These are phyloP conservation scores for Phallusia fumigata DNA, from an alignment of 23 tunicate genomes.

Conservation along the genomic window DNA sequence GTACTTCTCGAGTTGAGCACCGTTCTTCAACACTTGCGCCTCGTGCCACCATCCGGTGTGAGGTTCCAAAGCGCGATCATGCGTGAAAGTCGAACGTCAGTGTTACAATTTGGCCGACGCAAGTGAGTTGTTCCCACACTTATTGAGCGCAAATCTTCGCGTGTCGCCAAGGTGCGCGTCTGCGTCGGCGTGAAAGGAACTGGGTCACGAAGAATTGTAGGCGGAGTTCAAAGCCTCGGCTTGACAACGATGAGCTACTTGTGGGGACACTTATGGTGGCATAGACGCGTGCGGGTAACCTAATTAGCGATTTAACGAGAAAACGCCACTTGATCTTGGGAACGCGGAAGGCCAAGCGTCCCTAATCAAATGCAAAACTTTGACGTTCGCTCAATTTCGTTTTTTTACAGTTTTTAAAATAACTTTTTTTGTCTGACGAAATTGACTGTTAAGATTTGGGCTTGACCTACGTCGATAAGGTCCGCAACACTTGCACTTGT, in stretches of 20 bases:
- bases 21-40: neutral
- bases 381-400: neutral
- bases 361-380: neutral
- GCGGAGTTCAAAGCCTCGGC: constrained; percentile 11
- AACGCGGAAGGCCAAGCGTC: neutral
- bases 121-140: neutral
- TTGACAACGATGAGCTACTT: neutral
- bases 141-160: neutral
- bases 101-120: neutral
- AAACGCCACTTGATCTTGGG: neutral
- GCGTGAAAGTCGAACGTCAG: neutral
- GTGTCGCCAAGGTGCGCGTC: neutral
- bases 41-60: neutral
- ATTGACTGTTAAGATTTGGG: neutral
- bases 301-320: neutral
- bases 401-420: neutral
- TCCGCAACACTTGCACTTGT: neutral
- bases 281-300: neutral
- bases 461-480: neutral
- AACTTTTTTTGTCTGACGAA: neutral
- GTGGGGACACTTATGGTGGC: neutral
- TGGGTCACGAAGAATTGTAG: neutral
- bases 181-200: neutral
- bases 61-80: no score
- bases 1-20: neutral